These are phyloP conservation scores for Sminthurides bifidus DNA, from an alignment of 1,140 invertebrate species.

Conservation along the genomic window DNA sequence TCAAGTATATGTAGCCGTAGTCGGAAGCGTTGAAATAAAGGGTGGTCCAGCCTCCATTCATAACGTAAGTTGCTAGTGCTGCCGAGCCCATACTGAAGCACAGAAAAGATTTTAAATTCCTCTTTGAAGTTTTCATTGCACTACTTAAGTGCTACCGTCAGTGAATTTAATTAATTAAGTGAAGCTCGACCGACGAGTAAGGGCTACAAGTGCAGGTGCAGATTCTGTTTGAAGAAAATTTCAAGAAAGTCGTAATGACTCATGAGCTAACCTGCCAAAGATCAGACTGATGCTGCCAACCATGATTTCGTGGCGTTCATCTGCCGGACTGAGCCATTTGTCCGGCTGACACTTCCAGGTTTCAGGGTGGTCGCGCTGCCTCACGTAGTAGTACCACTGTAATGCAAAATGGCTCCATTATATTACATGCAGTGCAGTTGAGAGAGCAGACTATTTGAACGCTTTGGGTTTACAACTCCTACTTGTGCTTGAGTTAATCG, in stretches of 20 bases:
- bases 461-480: neutral
- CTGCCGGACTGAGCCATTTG: constrained; percentile 50
- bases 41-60: constrained; percentile 50
- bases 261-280: constrained; percentile 37
- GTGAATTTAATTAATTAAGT: too few relatives aligned
- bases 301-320: constrained; percentile 56
- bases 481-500: neutral
- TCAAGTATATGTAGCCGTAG: constrained; percentile 51
- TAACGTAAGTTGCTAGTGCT: constrained; percentile 53
- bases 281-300: constrained; percentile 48
- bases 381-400: constrained; percentile 58
- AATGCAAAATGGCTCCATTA: constrained; percentile 5
- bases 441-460: neutral
- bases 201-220: too few relatives aligned
- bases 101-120: too few relatives aligned
- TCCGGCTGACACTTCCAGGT: constrained; percentile 64
- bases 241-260: neutral
- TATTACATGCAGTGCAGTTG: neutral
- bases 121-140: too few relatives aligned
- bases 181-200: too few relatives aligned
- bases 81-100: too few relatives aligned
- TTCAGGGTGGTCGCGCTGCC: constrained; percentile 44
- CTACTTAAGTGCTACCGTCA: too few relatives aligned
- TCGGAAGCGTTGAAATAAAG: constrained; percentile 52
- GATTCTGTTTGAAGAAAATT: neutral